A percentile compares a stretch with the other conserved stretches of the same genome.
Evolutionary conservation across 2,888 invertebrate genomes (phyloP).

Genomic region (Nipponacmea schrenckii): DNA sequence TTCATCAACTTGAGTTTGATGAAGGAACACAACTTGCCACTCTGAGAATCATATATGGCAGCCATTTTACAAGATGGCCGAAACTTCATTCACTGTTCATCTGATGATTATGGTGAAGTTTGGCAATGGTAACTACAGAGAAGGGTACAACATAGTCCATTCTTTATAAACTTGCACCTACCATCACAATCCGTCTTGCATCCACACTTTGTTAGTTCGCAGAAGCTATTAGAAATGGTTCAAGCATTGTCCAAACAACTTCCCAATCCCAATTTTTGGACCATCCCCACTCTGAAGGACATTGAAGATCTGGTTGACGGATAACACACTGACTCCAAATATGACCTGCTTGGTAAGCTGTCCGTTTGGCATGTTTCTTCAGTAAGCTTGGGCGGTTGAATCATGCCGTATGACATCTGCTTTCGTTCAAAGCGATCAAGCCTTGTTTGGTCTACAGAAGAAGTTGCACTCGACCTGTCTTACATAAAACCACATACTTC

Average conservation of each 20-base stretch:
- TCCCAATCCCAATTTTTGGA: not conserved
- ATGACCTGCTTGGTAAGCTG: not conserved
- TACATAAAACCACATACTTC: not conserved
- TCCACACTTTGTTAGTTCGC: slow-evolving; percentile 26
- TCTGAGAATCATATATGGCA: too few relatives aligned
- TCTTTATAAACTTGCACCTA: not conserved
- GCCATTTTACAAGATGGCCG: not conserved
- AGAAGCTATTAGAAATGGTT: slow-evolving; percentile 10
- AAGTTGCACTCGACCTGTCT: not conserved
- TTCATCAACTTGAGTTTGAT: too few relatives aligned
- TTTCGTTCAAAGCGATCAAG: not conserved
- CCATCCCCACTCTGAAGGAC: not conserved
- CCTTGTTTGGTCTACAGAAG: not conserved
- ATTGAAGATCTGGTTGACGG: not conserved
- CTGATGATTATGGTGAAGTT: too few relatives aligned
- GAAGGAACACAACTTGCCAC: too few relatives aligned
- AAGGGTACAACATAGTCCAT: too few relatives aligned
- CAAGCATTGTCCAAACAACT: not conserved
- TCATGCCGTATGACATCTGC: too few relatives aligned
- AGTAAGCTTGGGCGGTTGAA: too few relatives aligned
- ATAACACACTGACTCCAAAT: not conserved
- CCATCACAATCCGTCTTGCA: slow-evolving; percentile 19
- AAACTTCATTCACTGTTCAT: too few relatives aligned
- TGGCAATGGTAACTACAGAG: too few relatives aligned
- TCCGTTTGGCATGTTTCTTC: not conserved